phyloP scores from a whole-genome alignment of 2,888 invertebrate genomes.

The Chydorus sphaericus region DNA sequence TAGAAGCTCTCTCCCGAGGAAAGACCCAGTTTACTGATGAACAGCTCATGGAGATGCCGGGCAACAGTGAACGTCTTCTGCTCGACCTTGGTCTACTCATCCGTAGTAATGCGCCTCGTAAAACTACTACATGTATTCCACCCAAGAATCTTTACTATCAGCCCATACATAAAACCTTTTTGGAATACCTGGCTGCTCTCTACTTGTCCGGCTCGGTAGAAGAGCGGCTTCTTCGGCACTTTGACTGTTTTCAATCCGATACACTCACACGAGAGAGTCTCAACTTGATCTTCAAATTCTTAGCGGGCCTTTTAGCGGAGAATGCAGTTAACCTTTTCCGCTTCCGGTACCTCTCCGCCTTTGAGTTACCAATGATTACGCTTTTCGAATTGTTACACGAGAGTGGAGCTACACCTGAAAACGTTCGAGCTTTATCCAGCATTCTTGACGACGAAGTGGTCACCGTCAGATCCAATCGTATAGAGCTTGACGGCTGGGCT shows the following conservation, averaged over 20 bases:
- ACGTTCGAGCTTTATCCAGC: conserved; percentile 7
- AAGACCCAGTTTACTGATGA: not conserved
- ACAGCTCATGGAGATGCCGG: not conserved
- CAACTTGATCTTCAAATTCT: conserved; percentile 12
- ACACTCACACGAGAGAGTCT: not conserved
- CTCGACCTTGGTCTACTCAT: conserved; percentile 10
- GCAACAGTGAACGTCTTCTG: not conserved
- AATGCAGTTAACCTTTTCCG: conserved; percentile 1
- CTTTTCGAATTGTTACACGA: conserved; percentile 15
- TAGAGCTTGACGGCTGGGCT: conserved; percentile 15
- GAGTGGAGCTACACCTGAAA: conserved; percentile 6
- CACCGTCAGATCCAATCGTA: conserved; percentile 3
- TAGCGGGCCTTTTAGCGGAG: conserved; percentile 11
- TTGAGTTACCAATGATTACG: conserved; percentile 6
- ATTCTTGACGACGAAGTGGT: conserved; percentile 12
- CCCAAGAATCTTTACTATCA: conserved; percentile 12
- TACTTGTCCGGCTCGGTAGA: conserved; percentile 36
- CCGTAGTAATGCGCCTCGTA: not conserved
- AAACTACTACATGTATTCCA: not conserved
- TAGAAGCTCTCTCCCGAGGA: not conserved
- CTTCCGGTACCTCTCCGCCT: not conserved
- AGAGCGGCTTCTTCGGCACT: not conserved
- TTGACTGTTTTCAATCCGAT: not conserved
- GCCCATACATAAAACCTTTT: conserved; percentile 36
- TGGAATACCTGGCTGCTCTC: conserved; percentile 39